Base-by-base conservation (phyloP, 1,140 invertebrate species). In the Hydropsyche tenuis region DNA sequence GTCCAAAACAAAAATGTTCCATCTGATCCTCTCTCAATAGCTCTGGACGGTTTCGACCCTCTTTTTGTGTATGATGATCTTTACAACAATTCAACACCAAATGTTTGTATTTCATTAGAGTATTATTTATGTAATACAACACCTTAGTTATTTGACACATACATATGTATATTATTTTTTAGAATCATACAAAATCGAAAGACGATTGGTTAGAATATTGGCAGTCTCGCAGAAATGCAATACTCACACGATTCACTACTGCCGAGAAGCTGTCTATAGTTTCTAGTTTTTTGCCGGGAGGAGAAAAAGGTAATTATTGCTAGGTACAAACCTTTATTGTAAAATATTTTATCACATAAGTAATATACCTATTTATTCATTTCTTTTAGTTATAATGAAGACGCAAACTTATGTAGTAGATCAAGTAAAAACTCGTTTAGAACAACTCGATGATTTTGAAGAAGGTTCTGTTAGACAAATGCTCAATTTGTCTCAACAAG, bases 371-470 rank as follows among this genome's bases (percentile, higher is more conserved):
- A 60, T 60, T 46, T 25, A 69, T 72, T 73, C 48, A 37, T 77
- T 3, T 68, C 22, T 69, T 74, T 56, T 20, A 91, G 90, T 91
- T 77, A 85, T 91, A 78, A 91, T 94, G 43, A 95, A 92, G 84
- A 88, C 91, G 37, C 90, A 92, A 79, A 91, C 89, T 48, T 88
- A 88, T 75, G 88, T 94, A n/a, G 91, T 93, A 72, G 94, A 97
- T 81, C 96, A 96, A 86, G 93, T 97, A 0, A 93, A 94, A 83
- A 94, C 93, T 81, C 89, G 95, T 53, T 82, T 98, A 65, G 95
- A 98, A 82, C 96, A 98, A 82, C 83, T 98, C 56, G 96, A 98
- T 88, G 94, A 96, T 79, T 94, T 96, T 86, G 96, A 98, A 81
- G 95, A 96, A 84, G 91, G 93, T 7, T 91, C 92, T 69, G 88